A percentile compares a stretch with the other conserved stretches of the same genome.
Conservation (phyloP, 2,888 invertebrate species). For the Phortica magna region DNA sequence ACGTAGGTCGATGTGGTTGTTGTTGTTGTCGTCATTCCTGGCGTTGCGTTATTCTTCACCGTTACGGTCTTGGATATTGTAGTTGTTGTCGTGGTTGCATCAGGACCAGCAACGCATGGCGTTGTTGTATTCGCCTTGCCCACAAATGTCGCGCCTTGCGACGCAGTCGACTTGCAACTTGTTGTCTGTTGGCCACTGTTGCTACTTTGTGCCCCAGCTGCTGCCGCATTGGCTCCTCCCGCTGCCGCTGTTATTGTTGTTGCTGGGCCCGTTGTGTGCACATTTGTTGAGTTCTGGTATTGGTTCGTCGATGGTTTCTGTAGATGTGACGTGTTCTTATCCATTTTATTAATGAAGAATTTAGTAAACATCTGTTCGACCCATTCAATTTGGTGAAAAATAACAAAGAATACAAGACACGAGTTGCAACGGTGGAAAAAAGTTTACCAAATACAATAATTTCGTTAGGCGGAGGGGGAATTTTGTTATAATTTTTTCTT, state of each 20-base stretch:
- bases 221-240: neutral
- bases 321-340: conserved; percentile 49
- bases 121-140: neutral
- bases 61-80: neutral
- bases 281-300: neutral
- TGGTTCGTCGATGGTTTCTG: neutral
- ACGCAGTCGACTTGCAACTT: too few species aligned
- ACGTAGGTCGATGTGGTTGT: neutral
- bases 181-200: too few species aligned
- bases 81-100: neutral
- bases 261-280: neutral
- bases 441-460: conserved; percentile 62
- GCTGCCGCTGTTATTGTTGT: neutral
- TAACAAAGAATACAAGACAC: neutral
- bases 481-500: conserved; percentile 59
- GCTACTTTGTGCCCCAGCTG: too few species aligned
- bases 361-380: conserved; percentile 50
- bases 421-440: conserved; percentile 38
- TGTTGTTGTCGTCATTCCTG: conserved; percentile 27
- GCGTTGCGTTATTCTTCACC: neutral
- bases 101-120: neutral
- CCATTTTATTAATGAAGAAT: conserved; percentile 57
- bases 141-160: neutral
- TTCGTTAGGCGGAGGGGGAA: conserved; percentile 52
- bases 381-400: conserved; percentile 50